A percentile compares a stretch with the other conserved stretches of the same genome.
phyloP scores from a whole-genome alignment of 2,888 invertebrate species.

The Taenaris catops region DNA sequence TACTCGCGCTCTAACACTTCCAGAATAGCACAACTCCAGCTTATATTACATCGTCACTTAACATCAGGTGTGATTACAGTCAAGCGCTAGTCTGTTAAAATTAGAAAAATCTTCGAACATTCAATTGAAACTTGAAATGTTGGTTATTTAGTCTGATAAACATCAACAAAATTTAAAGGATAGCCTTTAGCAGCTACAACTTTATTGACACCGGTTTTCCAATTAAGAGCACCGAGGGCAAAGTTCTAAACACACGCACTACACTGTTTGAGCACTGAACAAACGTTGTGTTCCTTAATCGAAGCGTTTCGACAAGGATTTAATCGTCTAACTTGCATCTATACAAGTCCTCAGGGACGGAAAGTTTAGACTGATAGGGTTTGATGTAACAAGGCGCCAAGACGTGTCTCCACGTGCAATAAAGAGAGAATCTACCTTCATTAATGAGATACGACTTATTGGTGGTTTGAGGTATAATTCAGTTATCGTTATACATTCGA shows the following conservation, averaged over 20 bases:
- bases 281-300: constrained; percentile 14
- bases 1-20: too few species aligned
- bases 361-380: constrained; percentile 13
- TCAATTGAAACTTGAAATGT: too few species aligned
- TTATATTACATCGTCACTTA: too few species aligned
- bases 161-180: too few species aligned
- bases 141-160: too few species aligned
- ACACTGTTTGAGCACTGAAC: constrained; percentile 9
- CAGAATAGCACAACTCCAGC: too few species aligned
- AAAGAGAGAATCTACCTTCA: neutral
- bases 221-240: constrained; percentile 3
- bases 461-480: too few species aligned
- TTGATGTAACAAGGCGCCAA: constrained; percentile 7
- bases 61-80: too few species aligned
- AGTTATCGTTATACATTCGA: too few species aligned
- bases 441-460: too few species aligned
- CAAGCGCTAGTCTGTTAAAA: too few species aligned
- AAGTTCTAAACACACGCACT: constrained; percentile 10
- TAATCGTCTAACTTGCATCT: constrained; percentile 17
- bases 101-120: too few species aligned
- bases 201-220: constrained; percentile 12
- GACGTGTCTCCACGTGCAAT: constrained; percentile 1
- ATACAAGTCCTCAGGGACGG: constrained; percentile 12
- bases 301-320: constrained; percentile 14
- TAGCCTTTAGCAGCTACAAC: constrained; percentile 7